These are phyloP conservation scores for Girardinichthys multiradiatus DNA, from an alignment of 2,113 vertebrate genomes.

Conservation along the genomic window DNA sequence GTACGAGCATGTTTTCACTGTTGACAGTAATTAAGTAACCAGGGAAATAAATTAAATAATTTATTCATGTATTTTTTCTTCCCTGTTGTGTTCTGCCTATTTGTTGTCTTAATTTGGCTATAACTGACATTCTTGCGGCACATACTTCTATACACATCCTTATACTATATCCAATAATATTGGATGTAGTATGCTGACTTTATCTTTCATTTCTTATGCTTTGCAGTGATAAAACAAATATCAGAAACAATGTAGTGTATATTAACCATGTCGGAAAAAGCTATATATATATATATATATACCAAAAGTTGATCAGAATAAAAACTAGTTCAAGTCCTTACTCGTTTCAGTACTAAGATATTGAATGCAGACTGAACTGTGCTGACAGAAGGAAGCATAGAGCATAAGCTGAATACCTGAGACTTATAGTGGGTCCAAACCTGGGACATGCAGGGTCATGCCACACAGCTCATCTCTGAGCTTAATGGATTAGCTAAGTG, in stretches of 20 bases:
- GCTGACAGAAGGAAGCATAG: slow-evolving; percentile 1
- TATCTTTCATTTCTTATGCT: background rate
- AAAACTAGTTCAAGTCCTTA: background rate
- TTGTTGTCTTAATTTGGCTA: background rate
- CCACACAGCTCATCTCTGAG: slow-evolving; percentile 74
- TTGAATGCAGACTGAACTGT: slow-evolving; percentile 17
- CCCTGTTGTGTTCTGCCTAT: background rate
- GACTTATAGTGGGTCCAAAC: slow-evolving; percentile 47
- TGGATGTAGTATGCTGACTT: background rate
- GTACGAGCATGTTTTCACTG: slow-evolving; percentile 21
- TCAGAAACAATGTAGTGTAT: background rate
- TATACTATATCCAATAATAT: background rate
- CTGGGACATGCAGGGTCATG: slow-evolving; percentile 54
- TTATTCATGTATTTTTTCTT: slow-evolving; percentile 14
- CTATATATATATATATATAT: too few species aligned
- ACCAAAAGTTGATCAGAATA: background rate
- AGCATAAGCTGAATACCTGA: slow-evolving; percentile 24
- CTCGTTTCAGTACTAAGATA: slow-evolving; percentile 5
- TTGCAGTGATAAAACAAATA: background rate
- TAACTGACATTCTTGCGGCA: background rate
- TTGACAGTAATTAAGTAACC: slow-evolving; percentile 7
- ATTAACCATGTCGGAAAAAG: background rate
- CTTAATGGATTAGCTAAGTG: slow-evolving; percentile 77
- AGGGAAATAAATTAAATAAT: slow-evolving; percentile 22
- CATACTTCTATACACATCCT: background rate